These are phyloP conservation scores for Drosophila grimshawi DNA, from an alignment of 1,140 invertebrate genomes.

Conservation along the genomic window DNA sequence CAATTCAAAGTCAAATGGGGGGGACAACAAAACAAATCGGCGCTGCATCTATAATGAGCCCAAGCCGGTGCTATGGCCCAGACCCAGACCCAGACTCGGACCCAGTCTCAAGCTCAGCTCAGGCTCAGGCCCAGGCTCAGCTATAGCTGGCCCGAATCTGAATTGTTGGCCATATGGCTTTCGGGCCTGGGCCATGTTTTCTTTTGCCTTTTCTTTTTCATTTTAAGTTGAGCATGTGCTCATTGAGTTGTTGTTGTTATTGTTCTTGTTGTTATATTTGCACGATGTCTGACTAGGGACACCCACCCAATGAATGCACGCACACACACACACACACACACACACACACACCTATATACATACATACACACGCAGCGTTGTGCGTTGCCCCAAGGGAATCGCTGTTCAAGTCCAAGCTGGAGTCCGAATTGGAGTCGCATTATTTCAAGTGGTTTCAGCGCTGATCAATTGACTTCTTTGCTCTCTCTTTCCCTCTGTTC, in stretches of 20 bases:
- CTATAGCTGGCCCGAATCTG: constrained; percentile 10
- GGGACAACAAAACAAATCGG: constrained; percentile 82
- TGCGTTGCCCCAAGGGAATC: constrained; percentile 41
- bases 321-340: constrained; percentile 15
- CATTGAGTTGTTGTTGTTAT: constrained; percentile 43
- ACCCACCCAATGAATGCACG: constrained; percentile 61
- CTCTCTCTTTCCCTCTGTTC: constrained; percentile 14
- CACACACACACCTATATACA: constrained; percentile 24
- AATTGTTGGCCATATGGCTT: constrained; percentile 44
- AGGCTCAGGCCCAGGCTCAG: neutral
- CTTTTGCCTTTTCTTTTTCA: neutral
- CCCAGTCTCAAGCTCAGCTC: neutral
- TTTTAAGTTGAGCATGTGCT: constrained; percentile 30
- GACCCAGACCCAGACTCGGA: neutral
- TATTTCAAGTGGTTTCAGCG: constrained; percentile 37
- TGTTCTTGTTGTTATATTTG: constrained; percentile 13
- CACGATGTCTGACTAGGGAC: constrained; percentile 60
- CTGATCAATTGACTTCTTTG: constrained; percentile 24
- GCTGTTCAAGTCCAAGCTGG: neutral
- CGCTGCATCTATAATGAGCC: constrained; percentile 81
- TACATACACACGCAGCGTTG: constrained; percentile 37
- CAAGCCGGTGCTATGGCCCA: constrained; percentile 4
- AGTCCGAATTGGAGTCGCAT: constrained; percentile 37
- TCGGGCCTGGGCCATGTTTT: constrained; percentile 26
- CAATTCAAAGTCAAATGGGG: constrained; percentile 83